phyloP scores from a whole-genome alignment of 2,888 invertebrate species.

The Kryphioiulus occultus region DNA sequence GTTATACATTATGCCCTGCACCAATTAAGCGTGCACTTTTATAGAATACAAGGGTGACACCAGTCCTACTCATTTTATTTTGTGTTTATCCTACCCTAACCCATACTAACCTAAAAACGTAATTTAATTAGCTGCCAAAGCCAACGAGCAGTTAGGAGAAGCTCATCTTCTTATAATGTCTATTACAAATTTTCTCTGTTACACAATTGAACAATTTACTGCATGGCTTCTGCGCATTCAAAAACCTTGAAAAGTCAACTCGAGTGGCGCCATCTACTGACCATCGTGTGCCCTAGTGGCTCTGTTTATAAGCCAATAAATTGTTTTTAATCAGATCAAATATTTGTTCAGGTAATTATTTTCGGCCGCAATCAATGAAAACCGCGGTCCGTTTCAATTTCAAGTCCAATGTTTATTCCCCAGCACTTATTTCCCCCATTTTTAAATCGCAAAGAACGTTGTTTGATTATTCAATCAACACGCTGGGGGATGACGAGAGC shows the following conservation, averaged over 20 bases:
- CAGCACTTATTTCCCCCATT: not conserved
- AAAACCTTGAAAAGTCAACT: not conserved
- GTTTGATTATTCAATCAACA: constrained; percentile 48
- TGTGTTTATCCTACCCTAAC: too few species aligned
- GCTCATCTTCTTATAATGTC: too few species aligned
- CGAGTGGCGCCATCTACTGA: not conserved
- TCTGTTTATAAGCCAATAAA: not conserved
- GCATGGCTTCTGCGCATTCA: too few species aligned
- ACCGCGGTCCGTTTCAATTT: not conserved
- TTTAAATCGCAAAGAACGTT: not conserved
- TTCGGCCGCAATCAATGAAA: not conserved
- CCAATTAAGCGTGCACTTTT: too few species aligned
- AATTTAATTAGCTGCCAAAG: too few species aligned
- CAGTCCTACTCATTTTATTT: too few species aligned
- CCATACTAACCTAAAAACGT: too few species aligned
- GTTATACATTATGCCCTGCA: too few species aligned
- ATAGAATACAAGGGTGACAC: too few species aligned
- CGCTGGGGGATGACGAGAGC: constrained; percentile 3
- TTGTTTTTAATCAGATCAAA: constrained; percentile 21
- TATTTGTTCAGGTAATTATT: constrained; percentile 1
- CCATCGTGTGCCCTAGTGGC: not conserved
- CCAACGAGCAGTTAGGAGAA: too few species aligned
- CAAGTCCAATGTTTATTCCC: not conserved
- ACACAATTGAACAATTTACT: too few species aligned
- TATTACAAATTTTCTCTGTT: too few species aligned